These are phyloP conservation scores for Eristalis pertinax DNA, from an alignment of 2,888 invertebrate species.

Conservation along the genomic window DNA sequence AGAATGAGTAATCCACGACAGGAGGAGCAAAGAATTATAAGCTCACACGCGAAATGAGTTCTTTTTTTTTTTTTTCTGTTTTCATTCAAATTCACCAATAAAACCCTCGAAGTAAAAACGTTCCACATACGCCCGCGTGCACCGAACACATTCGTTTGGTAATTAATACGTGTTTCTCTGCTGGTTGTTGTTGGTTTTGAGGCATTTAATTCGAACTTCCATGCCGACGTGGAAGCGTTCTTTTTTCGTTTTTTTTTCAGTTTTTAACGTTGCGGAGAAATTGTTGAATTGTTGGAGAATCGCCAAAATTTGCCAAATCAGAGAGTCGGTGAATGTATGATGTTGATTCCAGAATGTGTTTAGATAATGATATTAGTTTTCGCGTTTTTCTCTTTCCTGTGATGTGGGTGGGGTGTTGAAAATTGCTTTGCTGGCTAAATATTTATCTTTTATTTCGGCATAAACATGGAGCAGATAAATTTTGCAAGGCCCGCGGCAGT, in stretches of 20 bases:
- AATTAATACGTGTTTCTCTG: constrained; percentile 31
- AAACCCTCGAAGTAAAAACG: constrained; percentile 37
- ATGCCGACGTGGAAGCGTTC: background rate
- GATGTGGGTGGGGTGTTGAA: constrained; percentile 59
- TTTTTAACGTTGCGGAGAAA: background rate
- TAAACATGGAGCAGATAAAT: constrained; percentile 46
- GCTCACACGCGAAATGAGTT: constrained; percentile 18
- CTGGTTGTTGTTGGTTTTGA: background rate
- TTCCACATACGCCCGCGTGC: constrained; percentile 61
- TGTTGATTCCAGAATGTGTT: constrained; percentile 45
- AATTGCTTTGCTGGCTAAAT: constrained; percentile 53
- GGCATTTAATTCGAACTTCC: background rate
- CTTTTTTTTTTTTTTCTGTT: background rate
- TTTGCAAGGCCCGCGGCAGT: background rate
- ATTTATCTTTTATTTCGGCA: constrained; percentile 55
- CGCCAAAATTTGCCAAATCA: constrained; percentile 20
- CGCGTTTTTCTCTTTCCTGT: constrained; percentile 1
- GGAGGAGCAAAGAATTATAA: background rate
- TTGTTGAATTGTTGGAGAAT: background rate
- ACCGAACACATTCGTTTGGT: constrained; percentile 23
- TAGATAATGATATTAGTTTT: constrained; percentile 56
- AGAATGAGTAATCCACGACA: background rate
- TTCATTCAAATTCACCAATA: constrained; percentile 17
- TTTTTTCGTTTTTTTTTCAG: background rate
- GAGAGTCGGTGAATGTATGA: constrained; percentile 10